Base-by-base conservation (phyloP, 2,888 invertebrate species). In the Catocala sponsa region DNA sequence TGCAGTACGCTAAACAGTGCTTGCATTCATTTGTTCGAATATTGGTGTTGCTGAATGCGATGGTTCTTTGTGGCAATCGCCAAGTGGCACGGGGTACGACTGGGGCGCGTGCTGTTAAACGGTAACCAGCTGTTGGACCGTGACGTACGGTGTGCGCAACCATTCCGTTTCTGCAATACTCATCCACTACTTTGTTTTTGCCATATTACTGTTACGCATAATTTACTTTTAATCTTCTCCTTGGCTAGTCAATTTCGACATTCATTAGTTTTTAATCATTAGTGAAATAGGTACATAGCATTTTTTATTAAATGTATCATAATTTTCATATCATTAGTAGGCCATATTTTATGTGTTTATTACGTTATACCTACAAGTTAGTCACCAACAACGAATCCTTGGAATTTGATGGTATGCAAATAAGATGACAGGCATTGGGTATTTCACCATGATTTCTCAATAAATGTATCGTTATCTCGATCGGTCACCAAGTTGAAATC, bases 41-140 rank as follows among this genome's bases (percentile, higher is more conserved):
- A 58, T 47, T 42, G 33, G 47, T 59, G 46, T 13, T 10, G 38
- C 38, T 59, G 47, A n/a, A 12, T 10, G 13, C 55, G 54, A 62
- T 64, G 58, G 54, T 68, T 80, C 76, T 73, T 81, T 80, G 79
- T 79, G 71, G 79, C 65, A 69, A 65, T 67, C 74, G 74, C 73
- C 65, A 77, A 72, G 67, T 78, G 78, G 79, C 76, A 74, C 75
- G 79, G 73, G 73, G 72, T 72, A 69, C 69, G 72, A 70, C 68
- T 79, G 66, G 74, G 65, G 80, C 82, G 85, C 85, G 84, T 86
- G 86, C 82, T 82, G 72, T 70, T 81, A 82, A 84, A 83, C 82
- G 82, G 83, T 83, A 81, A 84, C 71, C 81, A 83, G 79, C 88
- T 88, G 90, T 80, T 92, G 87, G 89, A 90, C 82, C 91, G 85